Evolutionary conservation across 2,113 vertebrate genomes (phyloP), one percentile per base, ranked within the genome.

Genomic region (Macaca fascicularis): DNA sequence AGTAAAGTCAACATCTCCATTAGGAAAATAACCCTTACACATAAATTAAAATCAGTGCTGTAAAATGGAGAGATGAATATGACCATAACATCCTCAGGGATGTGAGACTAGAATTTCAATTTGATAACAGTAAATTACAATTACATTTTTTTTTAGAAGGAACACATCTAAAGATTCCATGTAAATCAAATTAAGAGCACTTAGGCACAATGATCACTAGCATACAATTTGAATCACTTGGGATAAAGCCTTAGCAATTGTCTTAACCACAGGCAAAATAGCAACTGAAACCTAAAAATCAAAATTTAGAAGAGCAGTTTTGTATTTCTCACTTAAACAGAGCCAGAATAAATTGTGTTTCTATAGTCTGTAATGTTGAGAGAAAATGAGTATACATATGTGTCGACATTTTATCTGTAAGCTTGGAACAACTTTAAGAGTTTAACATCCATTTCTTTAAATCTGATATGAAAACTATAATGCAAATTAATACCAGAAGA

Each of bases 161-260:
- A 93, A 96, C 32, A 19, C 13, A 75, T 67, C 27, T 94, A 86
- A 96, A 94, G 78, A 30, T 10, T 85, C 16, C 0, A 16, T 14
- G 90, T 96, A 95, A 95, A 84, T 97, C 64, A 86, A 78, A 89
- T 89, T 96, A 96, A 90, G 95, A 97, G 82, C 74, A 96, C 3
- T 92, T 75, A 97, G 76, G 27, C 5, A 94, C 43, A 90, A 95
- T 97, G 96, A 89, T 98, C 93, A 84, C 2, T 89, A 23, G 27
- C 67, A 89, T 92, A 79, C 88, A 97, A 97, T 88, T n/a, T 79
- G 85, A 93, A 89, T 48, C n/a, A 93, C 88, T 59, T 57, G 50
- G 43, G 55, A 89, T 95, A 97, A 96, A 97, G 69, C 23, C 38
- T 70, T 57, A 59, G n/a, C 45, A 81, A 94, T 55, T 88, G 27